Evolutionary conservation across 2,888 invertebrate genomes (phyloP), one percentile per base, ranked within the genome.

Genomic region (Torymus aiolomorphi): DNA sequence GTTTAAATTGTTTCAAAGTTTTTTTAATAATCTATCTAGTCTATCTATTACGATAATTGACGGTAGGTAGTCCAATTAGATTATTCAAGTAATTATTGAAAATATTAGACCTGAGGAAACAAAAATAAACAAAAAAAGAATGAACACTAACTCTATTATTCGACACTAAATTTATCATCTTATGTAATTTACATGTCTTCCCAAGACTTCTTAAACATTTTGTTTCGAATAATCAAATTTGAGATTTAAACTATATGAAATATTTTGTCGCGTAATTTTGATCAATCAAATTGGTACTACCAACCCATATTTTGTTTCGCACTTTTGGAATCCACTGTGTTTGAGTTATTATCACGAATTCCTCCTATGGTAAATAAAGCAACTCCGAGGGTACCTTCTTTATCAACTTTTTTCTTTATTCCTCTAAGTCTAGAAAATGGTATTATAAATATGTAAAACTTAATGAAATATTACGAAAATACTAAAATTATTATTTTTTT

Each of bases 101-200:
- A 42, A 31, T 31, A 31, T 31, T 31, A 31, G 31, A 31, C 1
- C 5, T 31, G 42, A 5, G 42, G 8, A 42, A 42, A 31, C 31
- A 31, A 42, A 42, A 42, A 42, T 8, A 42, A 42, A 42, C 31
- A 31, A 31, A 31, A 31, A 31, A 20, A 20, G 2, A 20, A 20
- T 20, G 20, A 20, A 20, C 20, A 2, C 1, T 20, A 2, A 20
- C 20, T 20, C 20, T 20, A 20, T 20, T 20, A 20, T 20, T 20
- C 31, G 3, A 42, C 42, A 42, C 0, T 42, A 42, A 42, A 8
- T 42, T 8, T 18, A 65, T 87, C 86, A 49, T 86, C 82, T 88
- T 88, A 88, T 11, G 89, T 88, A 59, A 89, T 87, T 81, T 89
- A 88, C 2, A 89, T 84, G 42, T 86, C 85, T 13, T 85, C 83